Percentiles rank a stretch among this genome's conserved stretches.
Evolutionary conservation across 2,797 vertebrate species (phyloP).

Genomic region (Eulemur coronatus): DNA sequence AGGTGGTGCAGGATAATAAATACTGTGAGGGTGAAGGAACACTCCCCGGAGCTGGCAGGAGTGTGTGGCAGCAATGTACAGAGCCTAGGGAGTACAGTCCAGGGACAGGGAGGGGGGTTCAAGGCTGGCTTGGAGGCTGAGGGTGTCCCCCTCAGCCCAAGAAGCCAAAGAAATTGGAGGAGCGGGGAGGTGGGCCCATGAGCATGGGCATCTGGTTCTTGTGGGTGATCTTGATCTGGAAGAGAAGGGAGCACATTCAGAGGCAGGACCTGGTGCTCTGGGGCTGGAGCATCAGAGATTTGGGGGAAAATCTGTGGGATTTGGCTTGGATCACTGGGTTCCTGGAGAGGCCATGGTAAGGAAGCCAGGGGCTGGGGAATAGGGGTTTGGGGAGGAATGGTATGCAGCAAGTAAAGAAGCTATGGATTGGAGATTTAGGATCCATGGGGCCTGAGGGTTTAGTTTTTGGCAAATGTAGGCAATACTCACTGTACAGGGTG

Average conservation of each 20-base stretch:
- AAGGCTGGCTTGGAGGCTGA: background rate
- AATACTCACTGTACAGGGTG: conserved; percentile 92
- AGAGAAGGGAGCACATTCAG: conserved; percentile 36
- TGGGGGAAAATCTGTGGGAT: background rate
- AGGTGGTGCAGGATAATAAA: conserved; percentile 77
- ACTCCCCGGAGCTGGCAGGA: conserved; percentile 41
- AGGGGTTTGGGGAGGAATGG: background rate
- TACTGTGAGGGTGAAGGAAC: conserved; percentile 59
- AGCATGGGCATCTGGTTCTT: conserved; percentile 96
- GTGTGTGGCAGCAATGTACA: conserved; percentile 50
- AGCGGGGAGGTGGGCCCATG: conserved; percentile 89
- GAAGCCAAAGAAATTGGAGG: conserved; percentile 90
- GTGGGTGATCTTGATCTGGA: conserved; percentile 94
- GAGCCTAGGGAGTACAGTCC: background rate
- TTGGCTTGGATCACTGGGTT: background rate
- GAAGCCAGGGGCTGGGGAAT: background rate
- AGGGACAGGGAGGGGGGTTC: background rate
- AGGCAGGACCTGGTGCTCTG: background rate
- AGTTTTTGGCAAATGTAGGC: background rate
- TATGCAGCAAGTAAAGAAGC: background rate
- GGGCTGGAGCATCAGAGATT: background rate
- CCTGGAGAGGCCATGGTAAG: background rate
- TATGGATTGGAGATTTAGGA: background rate
- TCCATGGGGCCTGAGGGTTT: background rate
- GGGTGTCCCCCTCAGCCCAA: conserved; percentile 80